Percentiles rank a stretch among this genome's conserved stretches.
phyloP scores from a whole-genome alignment of 92 coral and sea anemone genomes.

The Umimayanthus kanabou region DNA sequence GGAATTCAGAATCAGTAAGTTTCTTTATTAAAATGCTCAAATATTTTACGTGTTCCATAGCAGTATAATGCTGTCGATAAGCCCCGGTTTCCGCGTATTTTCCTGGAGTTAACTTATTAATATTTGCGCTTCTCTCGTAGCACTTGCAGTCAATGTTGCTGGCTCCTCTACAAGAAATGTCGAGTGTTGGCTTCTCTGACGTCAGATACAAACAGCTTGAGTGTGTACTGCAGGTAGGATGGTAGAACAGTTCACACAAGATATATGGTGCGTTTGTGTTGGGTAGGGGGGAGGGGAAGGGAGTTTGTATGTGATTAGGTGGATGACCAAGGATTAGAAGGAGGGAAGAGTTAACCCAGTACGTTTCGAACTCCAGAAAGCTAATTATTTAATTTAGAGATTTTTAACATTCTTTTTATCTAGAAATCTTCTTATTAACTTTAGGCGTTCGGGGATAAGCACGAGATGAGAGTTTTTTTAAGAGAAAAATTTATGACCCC shows the following conservation, averaged over 20 bases:
- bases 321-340: too few species aligned
- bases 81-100: not conserved
- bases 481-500: not conserved
- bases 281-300: too few species aligned
- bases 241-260: not conserved
- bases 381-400: too few species aligned
- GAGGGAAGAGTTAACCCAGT: too few species aligned
- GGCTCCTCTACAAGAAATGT: constrained; percentile 96
- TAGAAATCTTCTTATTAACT: too few species aligned
- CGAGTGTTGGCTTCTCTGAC: constrained; percentile 75
- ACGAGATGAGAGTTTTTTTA: not conserved
- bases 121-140: constrained; percentile 37
- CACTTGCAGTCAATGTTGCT: constrained; percentile 88
- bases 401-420: too few species aligned
- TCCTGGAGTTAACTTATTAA: not conserved
- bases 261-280: not conserved
- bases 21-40: too few species aligned
- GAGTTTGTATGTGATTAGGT: not conserved
- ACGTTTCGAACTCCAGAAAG: too few species aligned
- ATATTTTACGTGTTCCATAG: too few species aligned
- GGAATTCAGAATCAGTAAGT: too few species aligned
- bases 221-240: constrained; percentile 90
- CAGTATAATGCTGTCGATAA: too few species aligned
- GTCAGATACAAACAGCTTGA: constrained; percentile 94
- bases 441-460: too few species aligned